Evolutionary conservation across 2,797 vertebrate genomes (phyloP), one percentile per base, ranked within the genome.

Genomic region (Muraenolepis orangiensis): DNA sequence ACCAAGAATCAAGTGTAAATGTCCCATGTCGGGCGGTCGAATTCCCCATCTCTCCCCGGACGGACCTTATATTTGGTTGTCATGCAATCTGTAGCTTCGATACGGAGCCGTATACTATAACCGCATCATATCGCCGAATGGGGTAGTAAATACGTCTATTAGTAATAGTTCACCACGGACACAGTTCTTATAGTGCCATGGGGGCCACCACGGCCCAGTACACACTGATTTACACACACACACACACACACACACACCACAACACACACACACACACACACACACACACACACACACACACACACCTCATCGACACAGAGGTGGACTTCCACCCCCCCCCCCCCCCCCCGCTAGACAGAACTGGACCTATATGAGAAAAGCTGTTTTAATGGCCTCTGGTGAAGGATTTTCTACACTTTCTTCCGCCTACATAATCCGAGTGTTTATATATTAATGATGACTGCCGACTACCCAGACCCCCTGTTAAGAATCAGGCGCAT

Each of bases 321-420:
- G 68, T 72, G 78, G 85, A 89, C 87, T 74, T 74, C 82, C 80
- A n/a, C 78, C 80, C 69, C 74, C 72, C 78, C 80, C 32, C 32
- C 3, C 32, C 32, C 3, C 32, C 32, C 3, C 16, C 46, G 8
- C 46, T 20, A n/a, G 20, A n/a, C 80, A 86, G 86, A 83, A 77
- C 84, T 77, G 84, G 82, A 87, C 85, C 86, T 87, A 86, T 87
- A 75, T 75, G 71, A 81, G 79, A 83, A n/a, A 80, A 78, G 83
- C 86, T 87, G n/a, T n/a, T 86, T 90, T 90, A 85, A 88, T 87
- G 82, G 79, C 80, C 83, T 78, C 77, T 87, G 85, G 88, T 90
- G 85, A 90, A 83, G 74, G 77, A 82, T 85, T 86, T 89, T 88
- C 87, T 85, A 89, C 85, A 71, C 76, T 86, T 90, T n/a, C n/a